Evolutionary conservation across 2,888 invertebrate genomes (phyloP), one percentile per base, ranked within the genome.

Genomic region (Callinectes sapidus): DNA sequence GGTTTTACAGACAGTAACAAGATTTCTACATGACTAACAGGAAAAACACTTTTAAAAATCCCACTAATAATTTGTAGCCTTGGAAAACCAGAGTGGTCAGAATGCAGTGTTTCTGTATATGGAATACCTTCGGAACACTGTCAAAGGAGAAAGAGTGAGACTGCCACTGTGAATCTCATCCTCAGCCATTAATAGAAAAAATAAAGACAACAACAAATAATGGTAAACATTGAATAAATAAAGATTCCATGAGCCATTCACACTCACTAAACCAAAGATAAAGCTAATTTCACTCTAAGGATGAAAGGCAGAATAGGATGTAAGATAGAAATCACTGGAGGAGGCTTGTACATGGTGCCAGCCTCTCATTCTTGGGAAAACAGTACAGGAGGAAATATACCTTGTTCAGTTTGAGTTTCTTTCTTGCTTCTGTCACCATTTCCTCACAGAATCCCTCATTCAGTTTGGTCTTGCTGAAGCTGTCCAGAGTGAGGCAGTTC

Each of bases 371-470:
- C 48, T 48, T 48, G 48, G 48, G 48, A 48, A 48, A 48, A 48
- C 3, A 48, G 48, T 5, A 48, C 8, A 6, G 10, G 48, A 48
- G 48, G 39, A 39, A 39, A 5, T 39, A 48, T 48, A 94, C 94
- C 90, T 96, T 97, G 94, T 96, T 96, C 35, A 97, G 96, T 95
- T 97, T 97, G 90, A 97, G 97, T 95, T 97, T 97, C 54, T 96
- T 96, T 92, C 97, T 96, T 0, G 98, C 98, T 95, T 98, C 98
- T 1, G 96, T 96, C 0, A 96, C 96, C 98, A 99, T 98, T 91
- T 97, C 97, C 93, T 97, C 96, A 87, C 96, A 96, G 95, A 97
- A 99, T 0, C 98, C 98, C 95, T 97, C 96, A n/a, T 96, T 95
- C 14, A 98, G 96, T 94, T 96, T 96, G 0, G 97, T 96, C 16